phyloP scores from a whole-genome alignment of 2,113 vertebrate genomes.

The Cyanistes caeruleus region DNA sequence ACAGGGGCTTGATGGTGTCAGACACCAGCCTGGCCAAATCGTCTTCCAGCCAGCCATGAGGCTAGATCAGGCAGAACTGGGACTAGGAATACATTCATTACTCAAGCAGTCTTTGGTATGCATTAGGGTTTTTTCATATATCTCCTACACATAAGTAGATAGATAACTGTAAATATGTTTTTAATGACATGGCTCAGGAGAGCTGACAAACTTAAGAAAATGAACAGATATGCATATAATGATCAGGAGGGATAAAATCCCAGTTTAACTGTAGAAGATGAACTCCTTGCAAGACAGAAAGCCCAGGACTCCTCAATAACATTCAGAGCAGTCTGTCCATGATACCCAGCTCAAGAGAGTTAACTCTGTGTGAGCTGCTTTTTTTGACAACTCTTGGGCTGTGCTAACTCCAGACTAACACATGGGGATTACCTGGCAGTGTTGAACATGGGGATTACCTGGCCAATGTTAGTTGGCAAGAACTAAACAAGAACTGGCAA shows the following conservation, averaged over 20 bases:
- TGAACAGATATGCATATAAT: not conserved
- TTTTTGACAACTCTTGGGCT: not conserved
- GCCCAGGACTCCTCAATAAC: not conserved
- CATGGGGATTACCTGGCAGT: not conserved
- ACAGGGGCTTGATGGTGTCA: not conserved
- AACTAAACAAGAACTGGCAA: too few species aligned
- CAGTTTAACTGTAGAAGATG: not conserved
- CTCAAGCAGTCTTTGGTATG: not conserved
- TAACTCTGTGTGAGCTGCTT: not conserved
- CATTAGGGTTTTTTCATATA: not conserved
- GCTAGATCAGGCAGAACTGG: not conserved
- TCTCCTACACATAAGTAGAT: not conserved
- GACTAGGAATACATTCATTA: not conserved
- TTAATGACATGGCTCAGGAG: not conserved
- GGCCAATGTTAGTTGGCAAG: not conserved
- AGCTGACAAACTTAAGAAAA: not conserved
- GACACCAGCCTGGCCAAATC: not conserved
- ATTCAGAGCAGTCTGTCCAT: not conserved
- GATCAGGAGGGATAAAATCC: not conserved
- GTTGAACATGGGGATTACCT: not conserved
- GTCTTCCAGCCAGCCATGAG: not conserved
- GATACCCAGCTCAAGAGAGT: not conserved
- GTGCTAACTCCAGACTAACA: not conserved
- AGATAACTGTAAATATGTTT: not conserved
- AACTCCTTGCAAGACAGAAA: not conserved